phyloP scores from a whole-genome alignment of 2,113 vertebrate species.

The Xenotilapia leptura region DNA sequence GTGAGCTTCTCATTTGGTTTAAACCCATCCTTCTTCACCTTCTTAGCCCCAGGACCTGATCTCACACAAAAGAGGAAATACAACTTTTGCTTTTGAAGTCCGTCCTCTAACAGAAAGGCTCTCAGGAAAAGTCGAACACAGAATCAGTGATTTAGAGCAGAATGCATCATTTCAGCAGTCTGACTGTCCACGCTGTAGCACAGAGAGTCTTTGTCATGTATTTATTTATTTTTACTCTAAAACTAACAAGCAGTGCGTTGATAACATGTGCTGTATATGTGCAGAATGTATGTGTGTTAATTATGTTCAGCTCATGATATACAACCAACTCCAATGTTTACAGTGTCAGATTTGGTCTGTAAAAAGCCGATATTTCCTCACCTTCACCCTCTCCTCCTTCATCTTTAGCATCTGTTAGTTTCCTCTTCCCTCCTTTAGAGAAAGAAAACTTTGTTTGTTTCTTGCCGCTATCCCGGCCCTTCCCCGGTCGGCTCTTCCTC shows the following conservation, averaged over 20 bases:
- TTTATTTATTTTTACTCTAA: not conserved
- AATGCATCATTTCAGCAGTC: not conserved
- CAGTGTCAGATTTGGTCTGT: not conserved
- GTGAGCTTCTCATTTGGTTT: constrained; percentile 80
- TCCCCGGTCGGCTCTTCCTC: constrained; percentile 25
- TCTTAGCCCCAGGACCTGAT: constrained; percentile 77
- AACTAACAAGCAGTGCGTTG: not conserved
- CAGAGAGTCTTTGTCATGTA: not conserved
- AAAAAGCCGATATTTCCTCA: not conserved
- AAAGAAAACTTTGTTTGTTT: constrained; percentile 33
- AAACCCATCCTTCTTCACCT: constrained; percentile 79
- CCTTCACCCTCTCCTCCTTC: not conserved
- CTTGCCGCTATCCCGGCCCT: constrained; percentile 9
- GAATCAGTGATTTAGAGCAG: not conserved
- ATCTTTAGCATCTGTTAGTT: not conserved
- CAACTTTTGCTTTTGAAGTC: not conserved
- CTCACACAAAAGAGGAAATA: not conserved
- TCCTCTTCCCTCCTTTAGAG: constrained; percentile 44
- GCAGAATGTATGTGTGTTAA: not conserved
- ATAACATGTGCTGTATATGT: not conserved
- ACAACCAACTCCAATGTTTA: not conserved
- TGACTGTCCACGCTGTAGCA: not conserved
- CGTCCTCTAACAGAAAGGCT: not conserved
- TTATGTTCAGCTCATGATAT: not conserved
- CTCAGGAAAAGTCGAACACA: not conserved